These are phyloP conservation scores for Ceratoteleas bidentatus DNA, from an alignment of 1,140 invertebrate genomes.

Conservation along the genomic window DNA sequence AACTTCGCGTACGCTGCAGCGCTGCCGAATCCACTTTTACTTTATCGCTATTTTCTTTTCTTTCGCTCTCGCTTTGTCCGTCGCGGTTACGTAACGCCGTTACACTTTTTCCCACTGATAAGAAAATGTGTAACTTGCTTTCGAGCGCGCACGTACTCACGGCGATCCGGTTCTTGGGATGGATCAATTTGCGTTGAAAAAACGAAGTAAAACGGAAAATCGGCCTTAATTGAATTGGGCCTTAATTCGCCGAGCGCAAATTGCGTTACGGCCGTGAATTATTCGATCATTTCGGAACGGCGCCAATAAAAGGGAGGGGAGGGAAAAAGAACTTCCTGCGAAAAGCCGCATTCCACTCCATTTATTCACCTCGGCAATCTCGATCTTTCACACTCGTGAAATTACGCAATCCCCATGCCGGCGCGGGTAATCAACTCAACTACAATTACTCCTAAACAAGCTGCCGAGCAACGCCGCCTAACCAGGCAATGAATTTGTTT, in stretches of 20 bases:
- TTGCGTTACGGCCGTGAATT: constrained; percentile 17
- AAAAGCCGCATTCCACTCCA: constrained; percentile 53
- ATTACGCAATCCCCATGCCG: constrained; percentile 53
- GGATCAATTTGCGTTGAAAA: too few relatives aligned
- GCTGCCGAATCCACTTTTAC: constrained; percentile 14
- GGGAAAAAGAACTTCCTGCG: constrained; percentile 35
- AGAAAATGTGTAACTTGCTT: too few relatives aligned
- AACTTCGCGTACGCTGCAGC: constrained; percentile 43
- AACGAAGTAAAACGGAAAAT: too few relatives aligned
- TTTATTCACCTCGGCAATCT: constrained; percentile 53
- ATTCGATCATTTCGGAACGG: constrained; percentile 30
- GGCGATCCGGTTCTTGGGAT: too few relatives aligned
- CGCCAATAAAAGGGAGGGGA: constrained; percentile 9
- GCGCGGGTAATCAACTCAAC: constrained; percentile 36
- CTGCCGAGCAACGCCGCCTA: constrained; percentile 13
- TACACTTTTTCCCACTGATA: background rate
- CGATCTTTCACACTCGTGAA: constrained; percentile 54
- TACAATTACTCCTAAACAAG: constrained; percentile 53
- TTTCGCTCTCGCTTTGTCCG: constrained; percentile 3
- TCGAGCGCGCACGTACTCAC: too few relatives aligned
- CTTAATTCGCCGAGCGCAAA: background rate
- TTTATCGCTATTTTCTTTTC: constrained; percentile 20
- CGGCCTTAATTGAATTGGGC: background rate
- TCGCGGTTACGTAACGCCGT: constrained; percentile 5
- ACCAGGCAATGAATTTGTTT: constrained; percentile 37